Evolutionary conservation across 2,113 vertebrate genomes (phyloP).

Genomic region (Mystacornis crossleyi): DNA sequence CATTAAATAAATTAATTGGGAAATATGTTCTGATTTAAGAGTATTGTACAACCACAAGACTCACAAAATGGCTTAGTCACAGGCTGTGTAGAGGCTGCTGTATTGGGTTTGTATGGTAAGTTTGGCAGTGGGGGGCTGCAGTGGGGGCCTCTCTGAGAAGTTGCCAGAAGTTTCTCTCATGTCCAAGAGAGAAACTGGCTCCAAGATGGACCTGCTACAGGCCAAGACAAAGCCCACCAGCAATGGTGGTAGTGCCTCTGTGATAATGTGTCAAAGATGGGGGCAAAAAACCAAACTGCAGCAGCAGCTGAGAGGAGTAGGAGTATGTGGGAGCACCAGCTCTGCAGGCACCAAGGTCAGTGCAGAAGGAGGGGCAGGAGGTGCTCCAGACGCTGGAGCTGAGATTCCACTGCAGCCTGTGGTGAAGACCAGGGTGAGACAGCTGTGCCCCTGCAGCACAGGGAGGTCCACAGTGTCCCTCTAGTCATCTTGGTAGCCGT

Average conservation of each 20-base stretch:
- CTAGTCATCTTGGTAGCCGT: neutral
- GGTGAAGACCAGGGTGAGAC: neutral
- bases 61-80: neutral
- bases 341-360: neutral
- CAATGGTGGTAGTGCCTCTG: neutral
- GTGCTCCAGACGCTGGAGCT: neutral
- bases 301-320: neutral
- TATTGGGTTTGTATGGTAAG: too few relatives aligned
- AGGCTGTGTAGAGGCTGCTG: neutral
- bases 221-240: neutral
- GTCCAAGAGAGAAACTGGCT: neutral
- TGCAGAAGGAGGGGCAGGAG: neutral
- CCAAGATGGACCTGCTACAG: neutral
- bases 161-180: neutral
- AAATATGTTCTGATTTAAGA: neutral
- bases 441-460: neutral
- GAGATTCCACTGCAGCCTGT: neutral
- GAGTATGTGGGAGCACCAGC: too few relatives aligned
- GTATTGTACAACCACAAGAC: neutral
- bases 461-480: neutral
- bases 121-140: neutral
- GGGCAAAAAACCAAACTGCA: neutral
- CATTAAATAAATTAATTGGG: neutral
- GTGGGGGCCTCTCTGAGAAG: neutral
- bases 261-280: neutral